Evolutionary conservation across 2,888 invertebrate genomes (phyloP).

Genomic region (Spodoptera picta): DNA sequence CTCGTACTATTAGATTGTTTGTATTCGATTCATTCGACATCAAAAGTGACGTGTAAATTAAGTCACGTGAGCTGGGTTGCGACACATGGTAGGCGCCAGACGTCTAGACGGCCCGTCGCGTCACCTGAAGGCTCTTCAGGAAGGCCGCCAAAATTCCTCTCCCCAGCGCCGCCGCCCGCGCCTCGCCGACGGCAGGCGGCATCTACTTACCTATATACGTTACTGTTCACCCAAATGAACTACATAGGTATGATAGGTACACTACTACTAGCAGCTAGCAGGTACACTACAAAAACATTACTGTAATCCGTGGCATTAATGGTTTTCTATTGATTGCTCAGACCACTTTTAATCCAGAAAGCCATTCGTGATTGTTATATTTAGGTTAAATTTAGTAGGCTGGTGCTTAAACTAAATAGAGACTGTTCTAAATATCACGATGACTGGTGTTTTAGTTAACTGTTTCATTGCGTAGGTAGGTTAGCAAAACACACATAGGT

Average conservation of each 20-base stretch:
- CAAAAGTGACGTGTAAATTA: conserved; percentile 50
- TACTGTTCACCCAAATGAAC: conserved; percentile 36
- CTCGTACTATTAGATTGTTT: conserved; percentile 14
- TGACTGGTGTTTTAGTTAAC: conserved; percentile 4
- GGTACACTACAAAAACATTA: conserved; percentile 24
- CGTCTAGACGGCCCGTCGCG: conserved; percentile 79
- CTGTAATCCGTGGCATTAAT: conserved; percentile 27
- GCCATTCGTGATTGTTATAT: conserved; percentile 19
- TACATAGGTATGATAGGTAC: conserved; percentile 5
- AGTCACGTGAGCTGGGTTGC: conserved; percentile 59
- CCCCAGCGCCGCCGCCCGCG: conserved; percentile 53
- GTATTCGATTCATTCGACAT: conserved; percentile 30
- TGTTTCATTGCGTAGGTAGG: conserved; percentile 3
- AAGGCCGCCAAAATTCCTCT: conserved; percentile 71
- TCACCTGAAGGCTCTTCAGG: conserved; percentile 81
- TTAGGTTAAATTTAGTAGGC: conserved; percentile 16
- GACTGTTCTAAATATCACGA: conserved; percentile 1
- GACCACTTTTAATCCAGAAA: conserved; percentile 34
- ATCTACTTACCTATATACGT: conserved; percentile 43
- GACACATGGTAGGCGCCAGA: conserved; percentile 77
- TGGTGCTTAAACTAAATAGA: conserved; percentile 2
- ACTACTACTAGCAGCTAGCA: neutral
- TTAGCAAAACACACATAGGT: conserved; percentile 8
- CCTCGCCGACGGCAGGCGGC: conserved; percentile 42
- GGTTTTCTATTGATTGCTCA: conserved; percentile 26